phyloP scores from a whole-genome alignment of 2,113 vertebrate species.

The Callospermophilus lateralis region DNA sequence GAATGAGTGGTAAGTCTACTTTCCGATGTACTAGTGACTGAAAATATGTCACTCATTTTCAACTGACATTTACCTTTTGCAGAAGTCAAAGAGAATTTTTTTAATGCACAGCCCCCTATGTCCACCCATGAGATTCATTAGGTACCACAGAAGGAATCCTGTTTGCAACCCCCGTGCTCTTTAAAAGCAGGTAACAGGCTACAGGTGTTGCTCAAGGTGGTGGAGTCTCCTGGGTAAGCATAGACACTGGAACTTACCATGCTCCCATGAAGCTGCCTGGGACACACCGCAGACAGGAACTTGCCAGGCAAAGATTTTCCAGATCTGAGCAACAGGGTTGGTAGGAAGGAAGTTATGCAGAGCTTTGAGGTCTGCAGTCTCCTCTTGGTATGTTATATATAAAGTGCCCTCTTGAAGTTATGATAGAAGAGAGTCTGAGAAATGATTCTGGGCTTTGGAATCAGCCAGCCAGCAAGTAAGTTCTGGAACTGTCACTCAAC shows the following conservation, averaged over 20 bases:
- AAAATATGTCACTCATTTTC: too few relatives aligned
- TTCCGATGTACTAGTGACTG: too few relatives aligned
- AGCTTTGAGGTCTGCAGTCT: not conserved
- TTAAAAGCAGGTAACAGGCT: not conserved
- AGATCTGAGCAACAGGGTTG: not conserved
- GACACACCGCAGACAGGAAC: not conserved
- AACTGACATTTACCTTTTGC: too few relatives aligned
- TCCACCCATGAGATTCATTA: not conserved
- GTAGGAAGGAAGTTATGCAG: not conserved
- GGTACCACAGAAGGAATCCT: not conserved
- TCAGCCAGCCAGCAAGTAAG: not conserved
- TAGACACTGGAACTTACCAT: accelerated
- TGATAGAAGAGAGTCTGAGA: not conserved
- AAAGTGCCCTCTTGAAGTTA: not conserved
- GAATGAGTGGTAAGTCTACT: too few relatives aligned
- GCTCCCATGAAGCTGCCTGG: not conserved
- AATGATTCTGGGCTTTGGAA: not conserved
- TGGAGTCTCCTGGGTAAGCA: too few relatives aligned
- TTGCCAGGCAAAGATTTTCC: not conserved
- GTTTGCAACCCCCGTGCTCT: not conserved
- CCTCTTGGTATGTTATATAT: not conserved
- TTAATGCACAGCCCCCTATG: too few relatives aligned
- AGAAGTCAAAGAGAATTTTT: too few relatives aligned
- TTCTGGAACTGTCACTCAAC: not conserved
- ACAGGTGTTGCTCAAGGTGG: not conserved